Base-by-base conservation (phyloP, 1,140 invertebrate genomes). In the Drosophila setifemur region DNA sequence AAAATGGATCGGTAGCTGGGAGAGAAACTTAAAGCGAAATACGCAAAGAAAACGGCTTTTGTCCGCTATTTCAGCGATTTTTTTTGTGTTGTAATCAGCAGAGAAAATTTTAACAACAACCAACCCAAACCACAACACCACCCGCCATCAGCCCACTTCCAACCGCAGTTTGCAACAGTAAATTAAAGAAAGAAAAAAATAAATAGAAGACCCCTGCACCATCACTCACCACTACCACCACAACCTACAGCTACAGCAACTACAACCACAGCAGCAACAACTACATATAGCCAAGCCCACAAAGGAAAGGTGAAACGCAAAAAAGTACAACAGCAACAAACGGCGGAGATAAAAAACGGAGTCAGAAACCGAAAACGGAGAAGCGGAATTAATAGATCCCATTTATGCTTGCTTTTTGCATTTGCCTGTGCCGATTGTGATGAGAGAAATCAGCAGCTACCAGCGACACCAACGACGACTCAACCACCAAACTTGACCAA, bases 1-100 rank as follows among this genome's bases (percentile, higher is more conserved):
- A 90, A 85, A 79, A 91, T 91, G 90, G 90, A 90, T 90, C 90
- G 90, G 89, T 91, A 91, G 90, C 90, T 85, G 90, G 79, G 73
- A 78, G 53, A 73, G 66, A 83, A 86, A 66, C 73, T 61, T 61
- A 57, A 76, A 89, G 87, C 87, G 83, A 89, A 88, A 88, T 85
- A 89, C 88, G 88, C 88, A 89, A 89, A 82, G 83, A 89, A 90
- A 90, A 90, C 89, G 90, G 90, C 89, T 90, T 91, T 91, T 90
- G 90, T 91, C 90, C 90, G 90, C 90, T 90, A 90, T 90, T 90
- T 91, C 78, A 90, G 89, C 83, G 83, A 83, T 88, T 88, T 88
- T 85, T 86, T 86, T 86, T 86, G 81, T 86, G 79, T 79, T 85
- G 81, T 86, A 82, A 86, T 70, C 79, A 79, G 81, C 81, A 74